Evolutionary conservation across 1,140 invertebrate species (phyloP).

Genomic region (Lordiphosa clarofinis): DNA sequence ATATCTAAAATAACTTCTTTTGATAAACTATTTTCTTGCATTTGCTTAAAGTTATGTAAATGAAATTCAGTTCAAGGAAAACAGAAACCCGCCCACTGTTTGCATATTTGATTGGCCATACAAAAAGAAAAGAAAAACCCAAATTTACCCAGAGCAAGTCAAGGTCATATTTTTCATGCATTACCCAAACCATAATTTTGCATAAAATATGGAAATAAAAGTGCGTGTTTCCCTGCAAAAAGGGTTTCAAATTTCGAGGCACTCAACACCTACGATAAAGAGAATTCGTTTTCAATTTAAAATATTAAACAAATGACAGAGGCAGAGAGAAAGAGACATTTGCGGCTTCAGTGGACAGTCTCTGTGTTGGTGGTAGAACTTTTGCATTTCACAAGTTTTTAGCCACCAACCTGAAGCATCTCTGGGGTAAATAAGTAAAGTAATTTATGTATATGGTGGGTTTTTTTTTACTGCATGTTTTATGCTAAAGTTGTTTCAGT

Average conservation of each 20-base stretch:
- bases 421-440: constrained; percentile 23
- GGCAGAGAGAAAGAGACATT: constrained; percentile 11
- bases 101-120: constrained; percentile 74
- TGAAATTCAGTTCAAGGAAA: constrained; percentile 54
- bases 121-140: constrained; percentile 32
- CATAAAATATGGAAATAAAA: constrained; percentile 73
- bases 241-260: constrained; percentile 24
- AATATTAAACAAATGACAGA: constrained; percentile 50
- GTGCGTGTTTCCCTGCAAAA: constrained; percentile 33
- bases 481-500: background rate
- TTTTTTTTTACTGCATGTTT: constrained; percentile 1
- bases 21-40: constrained; percentile 41
- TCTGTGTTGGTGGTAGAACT: constrained; percentile 17
- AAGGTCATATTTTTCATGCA: constrained; percentile 38
- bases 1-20: too few species aligned
- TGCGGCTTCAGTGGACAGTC: constrained; percentile 36
- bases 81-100: constrained; percentile 40
- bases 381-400: constrained; percentile 29
- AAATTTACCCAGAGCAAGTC: constrained; percentile 24
- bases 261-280: constrained; percentile 29
- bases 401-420: constrained; percentile 7
- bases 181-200: constrained; percentile 3
- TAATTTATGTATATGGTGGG: constrained; percentile 18
- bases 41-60: constrained; percentile 66
- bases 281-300: constrained; percentile 57